These are phyloP conservation scores for Paratilapia polleni DNA, from an alignment of 2,113 vertebrate species.

Conservation along the genomic window DNA sequence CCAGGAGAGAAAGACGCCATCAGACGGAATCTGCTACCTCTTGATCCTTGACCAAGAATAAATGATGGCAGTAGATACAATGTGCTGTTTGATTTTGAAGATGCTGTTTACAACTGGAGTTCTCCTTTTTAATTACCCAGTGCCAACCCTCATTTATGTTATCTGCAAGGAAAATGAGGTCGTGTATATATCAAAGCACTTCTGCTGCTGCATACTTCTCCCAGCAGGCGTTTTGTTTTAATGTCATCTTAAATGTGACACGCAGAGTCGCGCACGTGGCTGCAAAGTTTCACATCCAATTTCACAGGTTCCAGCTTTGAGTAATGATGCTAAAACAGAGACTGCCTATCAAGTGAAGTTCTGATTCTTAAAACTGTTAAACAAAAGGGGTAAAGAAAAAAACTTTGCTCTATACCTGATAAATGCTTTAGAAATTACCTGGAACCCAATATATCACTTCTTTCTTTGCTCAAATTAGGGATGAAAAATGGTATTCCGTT, in stretches of 20 bases:
- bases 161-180: conserved; percentile 54
- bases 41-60: conserved; percentile 40
- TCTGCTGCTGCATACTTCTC: conserved; percentile 38
- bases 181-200: conserved; percentile 36
- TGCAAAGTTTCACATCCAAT: conserved; percentile 47
- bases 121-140: conserved; percentile 60
- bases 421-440: not conserved
- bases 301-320: conserved; percentile 53
- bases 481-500: not conserved
- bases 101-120: conserved; percentile 55
- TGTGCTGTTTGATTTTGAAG: conserved; percentile 20
- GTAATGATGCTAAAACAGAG: conserved; percentile 30
- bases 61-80: conserved; percentile 13
- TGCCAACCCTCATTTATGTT: conserved; percentile 56
- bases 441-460: too few relatives aligned
- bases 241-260: conserved; percentile 56
- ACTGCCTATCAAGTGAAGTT: conserved; percentile 11
- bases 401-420: not conserved
- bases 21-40: conserved; percentile 10
- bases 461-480: not conserved
- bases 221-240: conserved; percentile 49
- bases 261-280: not conserved
- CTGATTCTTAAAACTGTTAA: not conserved
- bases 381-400: not conserved
- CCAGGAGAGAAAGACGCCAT: not conserved